phyloP scores from a whole-genome alignment of 2,888 invertebrate species.

The Eristalinus sepulchralis region DNA sequence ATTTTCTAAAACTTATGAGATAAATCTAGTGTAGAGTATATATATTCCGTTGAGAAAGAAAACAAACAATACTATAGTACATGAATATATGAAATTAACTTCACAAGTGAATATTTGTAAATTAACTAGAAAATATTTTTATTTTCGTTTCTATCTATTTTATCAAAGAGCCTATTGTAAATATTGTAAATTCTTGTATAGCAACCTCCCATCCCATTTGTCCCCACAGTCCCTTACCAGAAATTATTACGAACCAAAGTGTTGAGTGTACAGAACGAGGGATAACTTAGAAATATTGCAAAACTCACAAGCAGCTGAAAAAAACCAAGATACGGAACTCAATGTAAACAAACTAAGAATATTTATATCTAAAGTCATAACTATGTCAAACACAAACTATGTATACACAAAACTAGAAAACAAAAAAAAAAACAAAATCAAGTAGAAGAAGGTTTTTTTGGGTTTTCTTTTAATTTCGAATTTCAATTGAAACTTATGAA shows the following conservation, averaged over 20 bases:
- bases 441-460: neutral
- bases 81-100: neutral
- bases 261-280: neutral
- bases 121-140: neutral
- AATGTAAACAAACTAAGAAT: neutral
- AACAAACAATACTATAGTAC: neutral
- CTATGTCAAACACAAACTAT: slow-evolving; percentile 28
- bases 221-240: too few relatives aligned
- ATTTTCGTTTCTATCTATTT: slow-evolving; percentile 4
- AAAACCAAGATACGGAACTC: slow-evolving; percentile 5
- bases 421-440: slow-evolving; percentile 14
- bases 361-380: slow-evolving; percentile 24
- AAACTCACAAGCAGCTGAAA: slow-evolving; percentile 3
- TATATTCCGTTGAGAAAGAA: neutral
- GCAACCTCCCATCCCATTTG: neutral
- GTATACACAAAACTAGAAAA: slow-evolving; percentile 29
- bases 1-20: neutral
- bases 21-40: neutral
- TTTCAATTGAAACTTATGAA: slow-evolving; percentile 70
- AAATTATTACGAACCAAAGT: slow-evolving; percentile 20
- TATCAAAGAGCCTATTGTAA: slow-evolving; percentile 21
- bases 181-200: slow-evolving; percentile 69
- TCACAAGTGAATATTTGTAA: neutral
- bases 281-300: slow-evolving; percentile 1
- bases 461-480: slow-evolving; percentile 48